Evolutionary conservation across 1,140 invertebrate species (phyloP), one percentile per base, ranked within the genome.

Genomic region (Diplogasteroides magnus): DNA sequence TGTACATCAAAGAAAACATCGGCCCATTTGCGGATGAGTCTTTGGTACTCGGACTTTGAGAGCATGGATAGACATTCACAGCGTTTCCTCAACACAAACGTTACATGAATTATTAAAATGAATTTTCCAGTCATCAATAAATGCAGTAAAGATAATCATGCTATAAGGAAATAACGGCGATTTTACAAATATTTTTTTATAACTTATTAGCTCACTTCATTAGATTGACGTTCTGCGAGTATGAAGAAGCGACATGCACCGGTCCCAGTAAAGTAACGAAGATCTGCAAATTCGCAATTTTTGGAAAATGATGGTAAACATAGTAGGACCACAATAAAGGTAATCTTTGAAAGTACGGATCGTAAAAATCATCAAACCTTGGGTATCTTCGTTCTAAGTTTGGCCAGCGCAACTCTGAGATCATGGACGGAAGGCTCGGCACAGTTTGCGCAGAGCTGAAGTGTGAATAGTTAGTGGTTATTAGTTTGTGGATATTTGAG

Each of bases 241-340:
- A 73, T 1, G 73, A 78, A 26, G 74, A 73, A 14, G 78, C 77
- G 11, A 82, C 78, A 64, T 79, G 78, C 19, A 82, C 72, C 14
- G 78, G 78, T 28, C 78, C 78, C 28, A 79, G 61, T 2, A 79
- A 48, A 3, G 81, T 74, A 25, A 79, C 64, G n/a, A 79, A 61
- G 0, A 70, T 77, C 1, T 37, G 55, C 6, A 63, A 31, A 26
- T 2, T n/a, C n/a, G n/a, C n/a, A 48, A 11, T 48, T 6, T 48
- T 48, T 48, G 19, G 37, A 48, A 48, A 48, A 6, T 48, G 37
- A n/a, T n/a, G n/a, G n/a, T 19, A 48, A 48, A 11, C 6, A 48
- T 48, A 19, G 6, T 48, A 11, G 37, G 37, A 11, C 37, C 6
- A 48, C 19, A 48, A 11, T 31, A 2, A 28, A 6, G 11, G 28